Conservation (phyloP, 2,888 invertebrate genomes). For the Amblyjoppa fuscipennis region DNA sequence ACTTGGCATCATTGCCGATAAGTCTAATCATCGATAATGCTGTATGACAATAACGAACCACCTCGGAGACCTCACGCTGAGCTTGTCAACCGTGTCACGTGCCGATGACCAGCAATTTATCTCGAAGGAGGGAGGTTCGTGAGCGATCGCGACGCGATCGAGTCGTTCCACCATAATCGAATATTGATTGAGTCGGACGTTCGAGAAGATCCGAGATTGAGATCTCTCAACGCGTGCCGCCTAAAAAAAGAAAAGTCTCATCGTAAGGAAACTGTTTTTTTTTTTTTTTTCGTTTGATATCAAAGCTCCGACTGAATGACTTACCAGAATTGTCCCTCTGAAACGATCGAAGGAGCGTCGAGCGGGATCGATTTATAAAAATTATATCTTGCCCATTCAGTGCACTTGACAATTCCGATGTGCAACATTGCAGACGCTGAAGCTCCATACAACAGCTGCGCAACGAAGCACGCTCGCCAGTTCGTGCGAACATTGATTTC, state of each 20-base stretch:
- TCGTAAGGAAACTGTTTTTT: not conserved
- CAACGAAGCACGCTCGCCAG: slow-evolving; percentile 11
- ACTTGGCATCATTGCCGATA: not conserved
- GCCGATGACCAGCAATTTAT: slow-evolving; percentile 64
- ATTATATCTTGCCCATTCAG: slow-evolving; percentile 16
- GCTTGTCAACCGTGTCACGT: slow-evolving; percentile 63
- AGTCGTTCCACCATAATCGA: slow-evolving; percentile 67
- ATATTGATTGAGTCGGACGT: slow-evolving; percentile 65
- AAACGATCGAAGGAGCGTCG: slow-evolving; percentile 9
- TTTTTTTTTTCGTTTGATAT: not conserved
- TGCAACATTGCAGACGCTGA: not conserved
- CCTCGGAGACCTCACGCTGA: slow-evolving; percentile 60
- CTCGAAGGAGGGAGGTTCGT: slow-evolving; percentile 34
- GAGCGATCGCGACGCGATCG: slow-evolving; percentile 55
- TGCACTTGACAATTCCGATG: slow-evolving; percentile 11
- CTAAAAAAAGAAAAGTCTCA: not conserved
- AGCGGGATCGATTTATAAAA: slow-evolving; percentile 46
- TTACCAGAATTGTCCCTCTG: not conserved
- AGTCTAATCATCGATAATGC: not conserved
- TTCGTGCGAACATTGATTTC: slow-evolving; percentile 69
- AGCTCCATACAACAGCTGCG: not conserved
- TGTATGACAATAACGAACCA: slow-evolving; percentile 26
- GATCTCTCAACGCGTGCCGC: slow-evolving; percentile 52
- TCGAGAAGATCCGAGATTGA: slow-evolving; percentile 53
- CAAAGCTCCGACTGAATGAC: slow-evolving; percentile 7